Conservation (phyloP, 2,113 vertebrate genomes). For the Cairina moschata region DNA sequence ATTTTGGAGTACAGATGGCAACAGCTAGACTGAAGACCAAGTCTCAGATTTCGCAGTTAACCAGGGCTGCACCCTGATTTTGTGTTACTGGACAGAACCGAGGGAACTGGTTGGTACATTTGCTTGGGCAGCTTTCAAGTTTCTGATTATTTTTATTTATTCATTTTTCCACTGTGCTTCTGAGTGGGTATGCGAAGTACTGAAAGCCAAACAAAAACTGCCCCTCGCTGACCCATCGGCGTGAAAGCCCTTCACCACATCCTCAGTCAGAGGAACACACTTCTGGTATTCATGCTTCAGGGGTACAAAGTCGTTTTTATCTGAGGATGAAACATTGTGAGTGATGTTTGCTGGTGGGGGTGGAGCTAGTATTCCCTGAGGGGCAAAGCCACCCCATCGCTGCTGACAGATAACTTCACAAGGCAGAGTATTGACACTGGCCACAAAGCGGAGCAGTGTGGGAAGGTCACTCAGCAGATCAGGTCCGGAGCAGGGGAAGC, state of each 20-base stretch:
- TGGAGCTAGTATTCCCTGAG: not conserved
- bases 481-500: not conserved
- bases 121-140: not conserved
- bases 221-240: not conserved
- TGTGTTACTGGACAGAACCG: not conserved
- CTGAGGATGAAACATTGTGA: not conserved
- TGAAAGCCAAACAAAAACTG: not conserved
- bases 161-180: not conserved
- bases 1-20: not conserved
- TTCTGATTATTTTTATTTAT: not conserved
- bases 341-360: not conserved
- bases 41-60: not conserved
- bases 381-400: not conserved
- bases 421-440: not conserved
- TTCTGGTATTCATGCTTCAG: not conserved
- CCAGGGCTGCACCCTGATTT: not conserved
- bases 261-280: not conserved
- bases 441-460: fast-evolving
- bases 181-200: not conserved
- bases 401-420: not conserved
- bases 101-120: not conserved
- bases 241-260: not conserved
- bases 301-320: not conserved
- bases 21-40: not conserved
- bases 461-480: not conserved